Evolutionary conservation across 30 jellyfish, hydroid and myxozoan genomes (phyloP), one percentile per base, ranked within the genome.

Genomic region (Cassiopea andromeda): DNA sequence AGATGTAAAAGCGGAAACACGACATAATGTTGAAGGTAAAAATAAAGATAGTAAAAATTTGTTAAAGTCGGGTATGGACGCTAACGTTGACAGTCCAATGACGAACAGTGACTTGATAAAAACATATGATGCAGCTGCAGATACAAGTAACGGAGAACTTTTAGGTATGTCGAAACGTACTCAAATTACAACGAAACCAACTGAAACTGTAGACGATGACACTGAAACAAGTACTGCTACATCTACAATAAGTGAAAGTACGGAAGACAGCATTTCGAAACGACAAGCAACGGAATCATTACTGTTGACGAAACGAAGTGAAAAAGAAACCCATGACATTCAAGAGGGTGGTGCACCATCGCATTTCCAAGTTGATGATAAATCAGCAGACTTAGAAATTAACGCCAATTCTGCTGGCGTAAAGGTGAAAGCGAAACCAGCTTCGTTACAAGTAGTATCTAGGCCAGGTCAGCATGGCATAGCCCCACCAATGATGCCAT

Each of bases 381-480:
- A 94, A 69, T 94, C 98, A 43, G 94, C 97, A 57, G 98, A 90
- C 70, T 79, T 94, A 73, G 98, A 94, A 86, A 94, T 90, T 46
- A 94, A 94, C 50, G 98, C 98, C 14, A 94, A 94, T 78, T 94
- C 98, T n/a, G 97, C 98, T 18, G 98, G 98, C 43, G 98, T 94
- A 3, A 94, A 94, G 77, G 98, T 90, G 46, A 94, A 94, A 77
- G 97, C 98, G 2, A 94, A 94, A 67, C 98, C 98, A 19, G 98
- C 97, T 9, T 94, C 98, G 45, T 87, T 94, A 48, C 98, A 94
- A 82, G 98, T 94, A 50, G 97, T 90, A 43, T 94, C 98, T 80
- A 83, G 97, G 72, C 97, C 97, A 44, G 98, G 98, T 19, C 87
- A 93, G 69, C 97, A 82, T 69, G 91, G 81, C n/a, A 85, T 75